phyloP scores from a whole-genome alignment of 1,140 invertebrate genomes.

The Meloidogyne hapla region DNA sequence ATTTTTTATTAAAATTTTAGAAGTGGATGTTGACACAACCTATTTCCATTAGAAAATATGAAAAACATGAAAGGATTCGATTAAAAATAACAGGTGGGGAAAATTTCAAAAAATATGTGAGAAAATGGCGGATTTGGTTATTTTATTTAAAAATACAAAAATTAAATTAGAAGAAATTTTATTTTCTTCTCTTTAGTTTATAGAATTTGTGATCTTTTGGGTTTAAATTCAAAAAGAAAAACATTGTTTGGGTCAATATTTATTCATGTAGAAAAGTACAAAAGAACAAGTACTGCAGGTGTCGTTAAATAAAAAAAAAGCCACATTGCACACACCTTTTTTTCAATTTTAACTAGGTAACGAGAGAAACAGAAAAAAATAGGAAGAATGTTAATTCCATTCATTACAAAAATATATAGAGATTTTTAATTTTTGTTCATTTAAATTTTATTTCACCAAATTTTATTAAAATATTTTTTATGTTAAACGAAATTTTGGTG shows the following conservation, averaged over 20 bases:
- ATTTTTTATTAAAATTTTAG: constrained; percentile 3
- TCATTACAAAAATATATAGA: no score
- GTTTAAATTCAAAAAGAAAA: background rate
- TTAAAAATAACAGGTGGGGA: constrained; percentile 27
- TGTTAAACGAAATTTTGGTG: no score
- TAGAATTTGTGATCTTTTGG: background rate
- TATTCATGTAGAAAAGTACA: background rate
- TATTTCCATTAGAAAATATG: constrained; percentile 16
- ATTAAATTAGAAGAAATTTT: background rate
- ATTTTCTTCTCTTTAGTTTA: no score
- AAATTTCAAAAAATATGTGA: background rate
- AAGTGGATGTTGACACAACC: constrained; percentile 31
- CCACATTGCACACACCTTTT: background rate
- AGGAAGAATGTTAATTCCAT: background rate
- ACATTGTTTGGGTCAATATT: background rate
- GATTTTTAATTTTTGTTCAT: background rate
- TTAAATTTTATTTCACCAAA: background rate
- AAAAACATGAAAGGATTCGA: constrained; percentile 31
- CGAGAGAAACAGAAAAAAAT: background rate
- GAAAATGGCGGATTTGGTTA: background rate
- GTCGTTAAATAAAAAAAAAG: constrained; percentile 1
- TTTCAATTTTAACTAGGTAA: background rate
- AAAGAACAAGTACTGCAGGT: background rate
- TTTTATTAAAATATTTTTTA: background rate
- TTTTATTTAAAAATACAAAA: no score